Evolutionary conservation across 2,797 vertebrate species (phyloP).

Genomic region (Prionace glauca): DNA sequence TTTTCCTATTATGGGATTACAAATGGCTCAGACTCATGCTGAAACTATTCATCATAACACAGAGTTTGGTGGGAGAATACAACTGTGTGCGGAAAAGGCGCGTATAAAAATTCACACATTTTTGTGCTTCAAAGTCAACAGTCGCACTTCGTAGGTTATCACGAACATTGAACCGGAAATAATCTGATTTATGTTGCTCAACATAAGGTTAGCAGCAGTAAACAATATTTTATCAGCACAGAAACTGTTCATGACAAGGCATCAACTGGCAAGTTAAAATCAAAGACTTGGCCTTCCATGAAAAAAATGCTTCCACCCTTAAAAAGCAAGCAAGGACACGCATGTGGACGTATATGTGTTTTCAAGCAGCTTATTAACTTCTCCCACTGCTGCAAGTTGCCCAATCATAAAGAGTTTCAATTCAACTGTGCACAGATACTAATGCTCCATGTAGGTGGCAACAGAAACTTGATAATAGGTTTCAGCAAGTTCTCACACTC

Average conservation of each 20-base stretch:
- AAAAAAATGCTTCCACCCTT: conserved; percentile 44
- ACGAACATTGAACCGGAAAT: background rate
- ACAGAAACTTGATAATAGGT: conserved; percentile 37
- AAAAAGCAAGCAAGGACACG: conserved; percentile 51
- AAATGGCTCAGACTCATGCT: conserved; percentile 4
- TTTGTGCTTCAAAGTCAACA: background rate
- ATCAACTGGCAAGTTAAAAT: conserved; percentile 8
- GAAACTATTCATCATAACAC: background rate
- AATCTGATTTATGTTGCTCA: background rate
- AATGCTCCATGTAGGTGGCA: conserved; percentile 17
- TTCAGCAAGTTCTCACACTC: conserved; percentile 17
- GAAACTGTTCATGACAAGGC: background rate
- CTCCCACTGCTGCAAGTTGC: conserved; percentile 21
- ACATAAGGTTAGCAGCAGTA: background rate
- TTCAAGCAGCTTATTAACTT: conserved; percentile 41
- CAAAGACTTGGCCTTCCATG: conserved; percentile 8
- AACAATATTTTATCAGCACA: conserved; percentile 9
- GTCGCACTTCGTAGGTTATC: too few species aligned
- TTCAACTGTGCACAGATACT: conserved; percentile 27
- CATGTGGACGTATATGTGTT: conserved; percentile 42
- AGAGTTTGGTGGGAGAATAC: background rate
- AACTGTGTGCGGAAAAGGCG: background rate
- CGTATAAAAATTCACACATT: background rate
- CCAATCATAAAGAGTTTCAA: conserved; percentile 30
- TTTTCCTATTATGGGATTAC: conserved; percentile 34